Evolutionary conservation across 2,888 invertebrate species (phyloP).

Genomic region (Masnerella sp.): DNA sequence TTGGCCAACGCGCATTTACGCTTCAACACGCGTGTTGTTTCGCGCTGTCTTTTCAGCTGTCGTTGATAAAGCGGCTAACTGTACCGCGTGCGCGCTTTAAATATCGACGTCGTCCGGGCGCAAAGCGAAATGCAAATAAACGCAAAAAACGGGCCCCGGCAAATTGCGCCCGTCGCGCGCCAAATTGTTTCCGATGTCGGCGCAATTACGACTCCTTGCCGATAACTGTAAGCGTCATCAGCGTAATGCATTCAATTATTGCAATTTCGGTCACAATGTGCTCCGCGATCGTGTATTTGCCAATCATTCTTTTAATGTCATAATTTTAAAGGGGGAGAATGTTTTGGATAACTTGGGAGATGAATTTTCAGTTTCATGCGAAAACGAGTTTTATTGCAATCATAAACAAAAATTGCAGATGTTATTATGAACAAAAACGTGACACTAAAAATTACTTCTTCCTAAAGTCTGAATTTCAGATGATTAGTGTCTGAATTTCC

Average conservation of each 20-base stretch:
- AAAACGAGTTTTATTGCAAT: no score
- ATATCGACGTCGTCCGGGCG: constrained; percentile 3
- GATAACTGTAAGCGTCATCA: constrained; percentile 28
- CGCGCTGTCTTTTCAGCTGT: constrained; percentile 14
- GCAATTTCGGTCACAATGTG: constrained; percentile 27
- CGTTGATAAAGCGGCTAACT: constrained; percentile 18
- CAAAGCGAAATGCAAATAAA: constrained; percentile 27
- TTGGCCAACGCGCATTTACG: constrained; percentile 42
- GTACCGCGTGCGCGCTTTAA: constrained; percentile 5
- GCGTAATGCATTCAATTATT: constrained; percentile 32
- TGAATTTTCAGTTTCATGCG: no score
- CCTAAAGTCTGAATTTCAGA: no score
- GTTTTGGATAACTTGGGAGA: no score
- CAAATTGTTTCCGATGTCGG: constrained; percentile 19
- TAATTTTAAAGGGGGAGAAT: no score
- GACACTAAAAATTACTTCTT: no score
- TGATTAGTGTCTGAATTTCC: no score
- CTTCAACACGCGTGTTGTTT: constrained; percentile 27
- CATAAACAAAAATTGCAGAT: no score
- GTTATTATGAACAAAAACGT: no score
- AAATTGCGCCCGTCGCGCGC: constrained; percentile 10
- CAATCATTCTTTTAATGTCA: no score
- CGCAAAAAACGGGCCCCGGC: background rate
- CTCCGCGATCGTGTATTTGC: no score
- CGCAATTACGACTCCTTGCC: background rate